Evolutionary conservation across 2,888 invertebrate species (phyloP).

Genomic region (Hirtodrosophila confusa): DNA sequence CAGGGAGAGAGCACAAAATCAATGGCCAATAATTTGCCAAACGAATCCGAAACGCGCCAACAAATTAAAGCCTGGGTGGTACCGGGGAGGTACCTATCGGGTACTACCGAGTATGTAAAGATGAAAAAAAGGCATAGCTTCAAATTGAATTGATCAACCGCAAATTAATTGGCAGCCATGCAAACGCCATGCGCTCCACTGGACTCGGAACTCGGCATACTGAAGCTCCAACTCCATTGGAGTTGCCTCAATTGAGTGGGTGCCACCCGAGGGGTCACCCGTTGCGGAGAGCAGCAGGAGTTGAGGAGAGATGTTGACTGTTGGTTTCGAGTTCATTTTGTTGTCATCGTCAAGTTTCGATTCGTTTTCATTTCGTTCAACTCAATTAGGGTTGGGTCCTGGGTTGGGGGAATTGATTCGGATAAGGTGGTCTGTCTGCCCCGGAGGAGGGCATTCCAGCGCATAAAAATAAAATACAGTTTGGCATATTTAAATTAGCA

Average conservation of each 20-base stretch:
- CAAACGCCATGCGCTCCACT: constrained; percentile 61
- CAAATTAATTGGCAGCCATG: constrained; percentile 83
- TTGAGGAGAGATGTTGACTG: background rate
- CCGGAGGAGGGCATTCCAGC: too few species aligned
- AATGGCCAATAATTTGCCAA: constrained; percentile 81
- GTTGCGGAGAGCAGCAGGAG: background rate
- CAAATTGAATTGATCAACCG: constrained; percentile 84
- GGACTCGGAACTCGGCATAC: constrained; percentile 10
- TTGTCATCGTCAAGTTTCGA: constrained; percentile 55
- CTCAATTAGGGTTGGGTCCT: constrained; percentile 66
- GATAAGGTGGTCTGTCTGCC: constrained; percentile 1
- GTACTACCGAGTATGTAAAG: constrained; percentile 8
- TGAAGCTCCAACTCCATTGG: constrained; percentile 24
- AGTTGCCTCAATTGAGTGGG: constrained; percentile 38
- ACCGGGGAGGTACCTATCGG: constrained; percentile 3
- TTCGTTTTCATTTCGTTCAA: constrained; percentile 70
- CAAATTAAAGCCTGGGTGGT: constrained; percentile 47
- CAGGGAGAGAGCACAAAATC: constrained; percentile 55
- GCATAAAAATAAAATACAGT: constrained; percentile 62
- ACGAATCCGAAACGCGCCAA: constrained; percentile 65
- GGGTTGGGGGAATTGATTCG: background rate
- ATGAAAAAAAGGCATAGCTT: constrained; percentile 47
- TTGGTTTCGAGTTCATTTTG: constrained; percentile 29
- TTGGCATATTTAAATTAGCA: constrained; percentile 76
- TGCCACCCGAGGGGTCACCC: constrained; percentile 14